Conservation (phyloP, 92 coral and sea anemone species). For the Muricea muricata region DNA sequence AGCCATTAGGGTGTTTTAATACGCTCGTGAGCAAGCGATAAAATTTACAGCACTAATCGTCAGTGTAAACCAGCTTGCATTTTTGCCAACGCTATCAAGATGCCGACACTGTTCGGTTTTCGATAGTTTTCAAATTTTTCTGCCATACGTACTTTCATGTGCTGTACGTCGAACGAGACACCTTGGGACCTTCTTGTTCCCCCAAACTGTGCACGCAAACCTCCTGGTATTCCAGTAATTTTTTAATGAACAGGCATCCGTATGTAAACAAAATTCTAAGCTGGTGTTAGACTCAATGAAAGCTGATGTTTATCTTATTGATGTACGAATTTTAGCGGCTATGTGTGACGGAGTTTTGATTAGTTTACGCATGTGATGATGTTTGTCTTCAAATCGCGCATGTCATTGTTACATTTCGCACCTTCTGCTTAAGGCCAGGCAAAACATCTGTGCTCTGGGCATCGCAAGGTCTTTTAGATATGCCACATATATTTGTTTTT, state of each 20-base stretch:
- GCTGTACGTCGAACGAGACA: conserved; percentile 3
- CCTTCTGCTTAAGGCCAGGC: not conserved
- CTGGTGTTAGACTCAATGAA: not conserved
- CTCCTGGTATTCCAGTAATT: conserved; percentile 26
- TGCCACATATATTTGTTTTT: too few relatives aligned
- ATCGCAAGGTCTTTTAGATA: not conserved
- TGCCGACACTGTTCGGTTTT: not conserved
- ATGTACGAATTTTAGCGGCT: not conserved
- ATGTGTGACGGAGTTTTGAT: not conserved
- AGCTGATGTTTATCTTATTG: not conserved
- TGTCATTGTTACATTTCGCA: not conserved
- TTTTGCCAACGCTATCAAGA: not conserved
- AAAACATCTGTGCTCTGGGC: not conserved
- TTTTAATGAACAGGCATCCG: conserved; percentile 3
- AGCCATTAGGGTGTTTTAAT: not conserved
- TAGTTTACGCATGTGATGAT: not conserved
- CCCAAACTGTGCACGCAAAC: conserved; percentile 32
- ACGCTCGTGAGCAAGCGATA: not conserved
- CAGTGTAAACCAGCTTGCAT: not conserved
- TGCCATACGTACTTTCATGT: not conserved
- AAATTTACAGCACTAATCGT: not conserved
- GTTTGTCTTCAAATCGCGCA: too few relatives aligned
- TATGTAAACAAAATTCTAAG: conserved; percentile 9
- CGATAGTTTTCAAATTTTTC: not conserved
- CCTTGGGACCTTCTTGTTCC: not conserved